phyloP scores from a whole-genome alignment of 1,140 invertebrate species.

The Frieseomelitta varia region DNA sequence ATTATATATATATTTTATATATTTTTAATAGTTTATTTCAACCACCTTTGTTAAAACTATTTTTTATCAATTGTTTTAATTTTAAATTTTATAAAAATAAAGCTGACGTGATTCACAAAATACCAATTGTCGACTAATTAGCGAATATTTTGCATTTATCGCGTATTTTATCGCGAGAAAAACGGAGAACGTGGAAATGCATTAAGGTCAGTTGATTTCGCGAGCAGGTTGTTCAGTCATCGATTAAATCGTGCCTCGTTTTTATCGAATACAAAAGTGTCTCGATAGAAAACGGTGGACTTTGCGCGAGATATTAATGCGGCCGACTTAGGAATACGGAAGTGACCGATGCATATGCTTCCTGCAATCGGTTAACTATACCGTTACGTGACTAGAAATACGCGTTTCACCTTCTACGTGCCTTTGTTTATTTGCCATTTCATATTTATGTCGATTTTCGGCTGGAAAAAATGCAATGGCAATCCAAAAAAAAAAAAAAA shows the following conservation, averaged over 20 bases:
- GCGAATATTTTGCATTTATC: neutral
- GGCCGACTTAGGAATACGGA: constrained; percentile 52
- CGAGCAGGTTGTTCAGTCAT: neutral
- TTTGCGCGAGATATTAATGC: constrained; percentile 26
- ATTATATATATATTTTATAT: too few species aligned
- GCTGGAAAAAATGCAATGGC: neutral
- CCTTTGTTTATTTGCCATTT: neutral
- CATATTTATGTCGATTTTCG: constrained; percentile 20
- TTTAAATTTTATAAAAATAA: neutral
- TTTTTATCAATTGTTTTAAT: neutral
- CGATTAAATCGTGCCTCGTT: neutral
- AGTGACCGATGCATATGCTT: constrained; percentile 43
- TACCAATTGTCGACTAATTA: neutral
- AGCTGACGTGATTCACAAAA: too few species aligned
- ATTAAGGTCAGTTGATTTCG: constrained; percentile 27
- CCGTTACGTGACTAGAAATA: constrained; percentile 61
- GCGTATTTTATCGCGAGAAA: too few species aligned
- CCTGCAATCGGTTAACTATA: constrained; percentile 33
- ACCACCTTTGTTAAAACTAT: too few species aligned
- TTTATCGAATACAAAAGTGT: constrained; percentile 10
- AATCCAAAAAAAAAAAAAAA: neutral
- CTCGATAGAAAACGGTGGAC: constrained; percentile 6
- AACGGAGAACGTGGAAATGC: constrained; percentile 6
- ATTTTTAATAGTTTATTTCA: neutral
- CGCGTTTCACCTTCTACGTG: neutral